Percentiles rank a stretch among this genome's conserved stretches.
Evolutionary conservation across 2,888 invertebrate genomes (phyloP).

Genomic region (Oligia fasciuncula): DNA sequence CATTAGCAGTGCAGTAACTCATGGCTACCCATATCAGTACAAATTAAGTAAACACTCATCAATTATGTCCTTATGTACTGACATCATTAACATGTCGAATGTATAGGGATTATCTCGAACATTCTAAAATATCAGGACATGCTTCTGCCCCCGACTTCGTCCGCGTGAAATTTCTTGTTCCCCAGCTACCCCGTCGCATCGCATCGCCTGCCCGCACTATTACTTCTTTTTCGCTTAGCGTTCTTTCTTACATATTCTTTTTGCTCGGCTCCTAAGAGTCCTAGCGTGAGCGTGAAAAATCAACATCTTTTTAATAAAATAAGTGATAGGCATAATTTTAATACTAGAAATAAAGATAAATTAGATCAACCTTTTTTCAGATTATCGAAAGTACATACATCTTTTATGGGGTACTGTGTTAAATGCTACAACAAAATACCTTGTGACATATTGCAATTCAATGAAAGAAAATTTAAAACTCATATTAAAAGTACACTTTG

Average conservation of each 20-base stretch:
- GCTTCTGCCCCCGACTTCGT: not conserved
- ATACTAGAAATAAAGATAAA: too few species aligned
- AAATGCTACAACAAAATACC: too few species aligned
- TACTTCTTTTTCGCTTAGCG: not conserved
- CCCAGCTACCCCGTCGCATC: not conserved
- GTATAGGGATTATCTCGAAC: slow-evolving; percentile 14
- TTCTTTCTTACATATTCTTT: not conserved
- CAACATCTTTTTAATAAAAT: too few species aligned
- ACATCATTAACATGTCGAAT: slow-evolving; percentile 34
- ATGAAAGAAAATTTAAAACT: too few species aligned
- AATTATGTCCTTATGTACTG: slow-evolving; percentile 32
- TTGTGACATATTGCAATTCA: too few species aligned
- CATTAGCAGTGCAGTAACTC: slow-evolving; percentile 32
- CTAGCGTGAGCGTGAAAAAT: too few species aligned
- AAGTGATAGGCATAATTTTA: too few species aligned
- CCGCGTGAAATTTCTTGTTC: not conserved
- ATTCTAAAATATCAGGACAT: slow-evolving; percentile 10
- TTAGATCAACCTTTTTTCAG: too few species aligned
- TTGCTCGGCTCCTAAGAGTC: too few species aligned
- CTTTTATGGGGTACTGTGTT: too few species aligned
- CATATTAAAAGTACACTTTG: too few species aligned
- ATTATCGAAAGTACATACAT: too few species aligned
- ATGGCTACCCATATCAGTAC: slow-evolving; percentile 5
- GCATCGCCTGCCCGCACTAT: not conserved
- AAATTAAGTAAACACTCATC: slow-evolving; percentile 48